phyloP scores from a whole-genome alignment of 1,140 invertebrate species.

The Gryllus bimaculatus region DNA sequence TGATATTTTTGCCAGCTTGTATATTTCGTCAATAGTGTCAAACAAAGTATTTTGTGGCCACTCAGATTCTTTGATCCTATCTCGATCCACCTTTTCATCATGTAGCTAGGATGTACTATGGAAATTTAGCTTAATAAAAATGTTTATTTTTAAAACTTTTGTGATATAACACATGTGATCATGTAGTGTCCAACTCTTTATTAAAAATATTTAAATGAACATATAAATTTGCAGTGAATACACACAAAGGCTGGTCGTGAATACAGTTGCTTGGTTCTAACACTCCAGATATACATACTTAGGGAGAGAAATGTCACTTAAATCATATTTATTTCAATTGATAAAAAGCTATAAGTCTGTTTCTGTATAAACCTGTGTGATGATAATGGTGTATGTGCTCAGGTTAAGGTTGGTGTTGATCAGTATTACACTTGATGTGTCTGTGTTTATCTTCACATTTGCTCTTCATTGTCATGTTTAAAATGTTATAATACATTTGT shows the following conservation, averaged over 20 bases:
- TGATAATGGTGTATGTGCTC: neutral
- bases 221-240: neutral
- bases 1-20: neutral
- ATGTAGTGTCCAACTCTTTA: neutral
- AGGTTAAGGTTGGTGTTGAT: neutral
- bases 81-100: neutral
- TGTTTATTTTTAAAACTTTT: neutral
- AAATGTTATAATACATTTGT: neutral
- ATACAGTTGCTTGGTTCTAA: neutral
- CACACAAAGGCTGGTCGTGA: neutral
- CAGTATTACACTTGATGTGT: neutral
- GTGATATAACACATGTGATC: conserved; percentile 4
- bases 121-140: neutral
- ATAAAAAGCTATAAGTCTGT: neutral
- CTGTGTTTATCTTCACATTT: neutral
- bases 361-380: neutral
- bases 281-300: neutral
- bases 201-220: neutral
- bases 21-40: neutral
- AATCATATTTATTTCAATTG: neutral
- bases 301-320: neutral
- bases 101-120: neutral
- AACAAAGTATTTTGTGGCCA: neutral
- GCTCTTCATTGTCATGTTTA: neutral
- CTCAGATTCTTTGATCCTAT: neutral